Percentiles rank a stretch among this genome's conserved stretches.
phyloP scores from a whole-genome alignment of 2,113 vertebrate species.

The Isichthys henryi region DNA sequence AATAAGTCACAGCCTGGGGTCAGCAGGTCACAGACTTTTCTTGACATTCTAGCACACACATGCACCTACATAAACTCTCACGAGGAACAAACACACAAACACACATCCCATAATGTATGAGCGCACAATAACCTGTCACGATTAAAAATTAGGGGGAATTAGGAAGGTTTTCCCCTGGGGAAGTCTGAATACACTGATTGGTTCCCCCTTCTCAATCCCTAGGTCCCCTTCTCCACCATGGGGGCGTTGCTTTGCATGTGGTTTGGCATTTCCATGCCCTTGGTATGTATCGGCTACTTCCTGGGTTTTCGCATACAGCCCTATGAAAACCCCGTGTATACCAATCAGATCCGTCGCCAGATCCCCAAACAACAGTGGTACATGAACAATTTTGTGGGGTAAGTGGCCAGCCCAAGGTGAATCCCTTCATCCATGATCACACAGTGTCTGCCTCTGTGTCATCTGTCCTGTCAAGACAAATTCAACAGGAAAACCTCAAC shows the following conservation, averaged over 20 bases:
- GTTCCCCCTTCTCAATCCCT: constrained; percentile 13
- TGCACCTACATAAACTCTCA: background rate
- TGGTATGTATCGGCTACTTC: constrained; percentile 96
- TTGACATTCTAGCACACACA: background rate
- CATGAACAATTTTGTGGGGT: constrained; percentile 98
- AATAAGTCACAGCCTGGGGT: constrained; percentile 41
- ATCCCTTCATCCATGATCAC: background rate
- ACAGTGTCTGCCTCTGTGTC: background rate
- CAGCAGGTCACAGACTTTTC: background rate
- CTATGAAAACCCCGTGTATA: constrained; percentile 91
- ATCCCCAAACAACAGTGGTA: constrained; percentile 98
- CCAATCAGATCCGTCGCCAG: constrained; percentile 96
- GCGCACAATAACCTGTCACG: background rate
- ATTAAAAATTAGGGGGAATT: background rate
- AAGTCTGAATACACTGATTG: background rate
- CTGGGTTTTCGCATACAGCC: constrained; percentile 96
- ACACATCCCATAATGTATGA: background rate
- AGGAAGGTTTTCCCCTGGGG: background rate
- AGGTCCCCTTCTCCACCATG: constrained; percentile 97
- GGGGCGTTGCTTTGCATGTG: constrained; percentile 95
- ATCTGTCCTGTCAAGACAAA: background rate
- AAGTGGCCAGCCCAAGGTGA: constrained; percentile 44
- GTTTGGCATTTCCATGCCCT: constrained; percentile 95
- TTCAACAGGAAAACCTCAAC: background rate
- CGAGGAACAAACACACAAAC: background rate